phyloP scores from a whole-genome alignment of 2,888 invertebrate species.

The Perithous albicinctus region DNA sequence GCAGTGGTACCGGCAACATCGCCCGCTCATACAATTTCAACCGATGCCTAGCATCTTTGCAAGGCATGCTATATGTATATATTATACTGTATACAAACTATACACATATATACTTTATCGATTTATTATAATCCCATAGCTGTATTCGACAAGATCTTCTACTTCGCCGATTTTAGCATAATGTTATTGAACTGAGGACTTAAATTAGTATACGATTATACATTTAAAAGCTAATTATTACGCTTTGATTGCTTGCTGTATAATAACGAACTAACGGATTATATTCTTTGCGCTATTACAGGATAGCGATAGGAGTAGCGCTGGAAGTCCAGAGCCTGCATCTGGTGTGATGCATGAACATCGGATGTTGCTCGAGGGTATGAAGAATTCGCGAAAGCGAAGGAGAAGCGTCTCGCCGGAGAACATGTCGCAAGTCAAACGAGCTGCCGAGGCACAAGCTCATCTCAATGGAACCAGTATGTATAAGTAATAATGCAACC shows the following conservation, averaged over 20 bases:
- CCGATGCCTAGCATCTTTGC: slow-evolving; percentile 71
- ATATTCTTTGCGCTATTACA: slow-evolving; percentile 71
- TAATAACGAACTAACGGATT: slow-evolving; percentile 29
- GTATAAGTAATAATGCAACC: slow-evolving; percentile 78
- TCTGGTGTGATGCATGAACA: slow-evolving; percentile 81
- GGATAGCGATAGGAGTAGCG: slow-evolving; percentile 84
- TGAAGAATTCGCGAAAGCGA: slow-evolving; percentile 80
- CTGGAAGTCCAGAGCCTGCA: slow-evolving; percentile 83
- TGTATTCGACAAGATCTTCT: slow-evolving; percentile 46
- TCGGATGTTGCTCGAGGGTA: slow-evolving; percentile 81
- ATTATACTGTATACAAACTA: not conserved
- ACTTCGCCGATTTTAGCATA: slow-evolving; percentile 34
- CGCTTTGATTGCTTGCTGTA: not conserved
- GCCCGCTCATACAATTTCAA: slow-evolving; percentile 69
- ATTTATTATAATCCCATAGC: slow-evolving; percentile 81
- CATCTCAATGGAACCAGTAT: slow-evolving; percentile 89
- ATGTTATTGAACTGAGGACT: slow-evolving; percentile 26
- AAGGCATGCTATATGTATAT: slow-evolving; percentile 28
- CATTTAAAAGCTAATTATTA: slow-evolving; percentile 46
- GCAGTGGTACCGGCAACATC: slow-evolving; percentile 77
- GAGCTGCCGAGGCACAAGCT: slow-evolving; percentile 86
- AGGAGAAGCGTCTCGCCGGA: slow-evolving; percentile 82
- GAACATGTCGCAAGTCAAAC: slow-evolving; percentile 85
- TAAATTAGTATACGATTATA: slow-evolving; percentile 47
- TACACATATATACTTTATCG: slow-evolving; percentile 73